These are phyloP conservation scores for Meta bourneti DNA, from an alignment of 2,888 invertebrate genomes.

Conservation along the genomic window DNA sequence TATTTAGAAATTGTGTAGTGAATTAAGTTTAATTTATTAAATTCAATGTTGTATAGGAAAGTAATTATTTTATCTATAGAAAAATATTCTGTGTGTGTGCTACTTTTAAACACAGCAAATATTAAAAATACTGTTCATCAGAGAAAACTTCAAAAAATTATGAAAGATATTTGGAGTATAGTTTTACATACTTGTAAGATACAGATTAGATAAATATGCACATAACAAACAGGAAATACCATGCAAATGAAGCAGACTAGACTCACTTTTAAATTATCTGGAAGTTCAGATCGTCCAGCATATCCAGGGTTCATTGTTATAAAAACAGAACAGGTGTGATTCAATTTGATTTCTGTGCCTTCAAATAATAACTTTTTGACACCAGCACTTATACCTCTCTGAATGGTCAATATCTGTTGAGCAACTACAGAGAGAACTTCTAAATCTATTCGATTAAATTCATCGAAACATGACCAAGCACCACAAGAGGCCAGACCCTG, in stretches of 20 bases:
- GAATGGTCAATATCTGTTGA: constrained; percentile 90
- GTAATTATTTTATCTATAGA: no score
- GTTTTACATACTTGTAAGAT: no score
- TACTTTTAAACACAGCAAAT: no score
- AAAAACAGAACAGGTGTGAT: constrained; percentile 76
- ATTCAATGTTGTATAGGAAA: no score
- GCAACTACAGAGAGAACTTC: constrained; percentile 91
- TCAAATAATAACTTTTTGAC: constrained; percentile 72
- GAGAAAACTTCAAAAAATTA: no score
- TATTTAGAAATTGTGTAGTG: no score
- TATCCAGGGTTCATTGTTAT: constrained; percentile 82
- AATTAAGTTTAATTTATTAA: no score
- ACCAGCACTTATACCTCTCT: constrained; percentile 83
- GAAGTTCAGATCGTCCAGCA: constrained; percentile 82
- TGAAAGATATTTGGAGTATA: no score
- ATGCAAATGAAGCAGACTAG: neutral
- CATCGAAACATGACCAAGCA: constrained; percentile 92
- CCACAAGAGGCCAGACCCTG: constrained; percentile 81
- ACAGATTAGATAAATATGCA: no score
- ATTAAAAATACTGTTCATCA: no score
- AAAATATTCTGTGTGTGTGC: no score
- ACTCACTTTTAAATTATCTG: constrained; percentile 82
- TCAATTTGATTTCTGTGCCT: constrained; percentile 76
- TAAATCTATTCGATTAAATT: constrained; percentile 91
- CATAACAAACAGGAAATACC: no score